Percentiles rank a stretch among this genome's conserved stretches.
These are phyloP conservation scores for Emydoidea blandingii DNA, from an alignment of 2,797 vertebrate genomes.

Conservation along the genomic window DNA sequence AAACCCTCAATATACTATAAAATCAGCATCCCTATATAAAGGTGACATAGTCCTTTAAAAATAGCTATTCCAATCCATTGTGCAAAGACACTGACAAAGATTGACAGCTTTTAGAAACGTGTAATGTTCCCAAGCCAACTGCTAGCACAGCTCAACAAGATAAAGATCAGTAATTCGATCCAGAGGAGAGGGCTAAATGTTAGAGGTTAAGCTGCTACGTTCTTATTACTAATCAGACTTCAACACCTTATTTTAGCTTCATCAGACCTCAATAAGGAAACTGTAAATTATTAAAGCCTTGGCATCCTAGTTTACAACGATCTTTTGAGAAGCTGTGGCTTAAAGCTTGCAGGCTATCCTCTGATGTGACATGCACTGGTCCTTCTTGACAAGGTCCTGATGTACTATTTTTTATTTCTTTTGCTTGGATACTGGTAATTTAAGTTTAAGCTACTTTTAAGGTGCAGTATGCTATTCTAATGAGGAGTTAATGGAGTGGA, in stretches of 20 bases:
- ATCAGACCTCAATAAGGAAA: slow-evolving; percentile 81
- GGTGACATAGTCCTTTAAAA: slow-evolving; percentile 85
- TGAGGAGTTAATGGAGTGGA: slow-evolving; percentile 61
- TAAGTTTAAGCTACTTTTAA: slow-evolving; percentile 64
- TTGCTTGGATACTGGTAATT: slow-evolving; percentile 57
- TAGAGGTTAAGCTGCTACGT: slow-evolving; percentile 90
- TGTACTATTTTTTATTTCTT: slow-evolving; percentile 43
- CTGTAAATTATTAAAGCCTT: slow-evolving; percentile 82
- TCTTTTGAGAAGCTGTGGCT: slow-evolving; percentile 72
- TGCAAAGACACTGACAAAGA: slow-evolving; percentile 87
- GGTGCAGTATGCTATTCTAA: slow-evolving; percentile 58
- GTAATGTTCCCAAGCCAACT: slow-evolving; percentile 91
- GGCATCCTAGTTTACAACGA: slow-evolving; percentile 73
- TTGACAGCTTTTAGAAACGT: slow-evolving; percentile 93
- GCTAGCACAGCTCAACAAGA: slow-evolving; percentile 93
- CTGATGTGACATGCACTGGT: slow-evolving; percentile 32
- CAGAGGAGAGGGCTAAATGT: slow-evolving; percentile 86
- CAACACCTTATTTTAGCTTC: slow-evolving; percentile 85
- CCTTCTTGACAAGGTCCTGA: slow-evolving; percentile 10
- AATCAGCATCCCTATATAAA: slow-evolving; percentile 78
- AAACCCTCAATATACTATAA: slow-evolving; percentile 44
- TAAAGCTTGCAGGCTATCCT: slow-evolving; percentile 39
- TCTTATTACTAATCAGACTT: slow-evolving; percentile 92
- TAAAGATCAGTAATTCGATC: slow-evolving; percentile 96
- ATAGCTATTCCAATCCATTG: slow-evolving; percentile 85